Base-by-base conservation (phyloP, 2,888 invertebrate species). In the Melanostoma mellinum region DNA sequence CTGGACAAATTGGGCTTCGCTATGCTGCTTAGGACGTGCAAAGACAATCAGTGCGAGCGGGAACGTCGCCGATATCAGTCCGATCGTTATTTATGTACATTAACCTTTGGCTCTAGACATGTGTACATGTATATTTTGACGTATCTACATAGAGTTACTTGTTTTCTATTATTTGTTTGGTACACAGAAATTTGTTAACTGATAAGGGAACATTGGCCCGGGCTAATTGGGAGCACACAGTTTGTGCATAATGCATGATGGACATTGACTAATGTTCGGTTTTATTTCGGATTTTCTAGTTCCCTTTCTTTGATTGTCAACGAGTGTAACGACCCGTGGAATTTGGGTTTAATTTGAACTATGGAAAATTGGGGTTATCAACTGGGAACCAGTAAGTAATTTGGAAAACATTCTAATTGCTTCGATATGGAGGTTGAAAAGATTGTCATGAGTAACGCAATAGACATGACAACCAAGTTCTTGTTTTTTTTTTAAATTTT, bases 81-180 rank as follows among this genome's bases (percentile, higher is more conserved):
- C 68, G 67, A 82, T 77, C 77, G 52, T 82, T 82, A 77, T 82
- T 82, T 82, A 82, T 82, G 81, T 82, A 53, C 81, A 73, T 82
- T 82, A 82, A 82, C 81, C 81, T 82, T 77, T 77, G 68, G 68
- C 71, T 67, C 36, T 56, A 38, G 50, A 38, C 33, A 35, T 38
- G 69, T 46, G 55, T n/a, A n/a, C n/a, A n/a, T 61, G 42, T 68
- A 40, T 38, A 58, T 58, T 46, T 38, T 20, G 38, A 58, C 46
- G 32, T 36, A 33, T 44, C 40, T 42, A 50, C 56, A 63, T 50
- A 35, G 6, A 58, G 6, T 58, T 48, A 55, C 44, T 68, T 61
- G 77, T 77, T 82, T 52, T 68, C 46, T 61, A 68, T 82, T 82
- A 77, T 74, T 77, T 75, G 72, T 63, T 38, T 6, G 56, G 53